Evolutionary conservation across 2,888 invertebrate genomes (phyloP), one percentile per base, ranked within the genome.

Genomic region (Hirtodrosophila duncani): DNA sequence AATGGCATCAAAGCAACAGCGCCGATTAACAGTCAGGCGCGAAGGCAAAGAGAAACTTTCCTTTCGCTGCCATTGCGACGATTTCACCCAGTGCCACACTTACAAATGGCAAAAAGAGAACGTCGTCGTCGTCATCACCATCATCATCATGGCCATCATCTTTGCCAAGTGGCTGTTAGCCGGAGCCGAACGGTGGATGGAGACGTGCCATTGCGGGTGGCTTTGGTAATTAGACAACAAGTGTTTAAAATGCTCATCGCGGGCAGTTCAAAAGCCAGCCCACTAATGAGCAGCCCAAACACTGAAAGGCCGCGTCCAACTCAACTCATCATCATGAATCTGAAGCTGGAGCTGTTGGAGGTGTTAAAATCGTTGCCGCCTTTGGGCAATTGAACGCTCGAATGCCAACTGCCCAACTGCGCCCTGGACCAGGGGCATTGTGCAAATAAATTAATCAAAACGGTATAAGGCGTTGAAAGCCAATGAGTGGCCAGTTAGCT

Each of bases 171-270:
- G n/a, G n/a, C n/a, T n/a, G n/a, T n/a, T n/a, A n/a, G n/a, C n/a
- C n/a, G n/a, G n/a, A n/a, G n/a, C 7, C 7, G 17, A 8, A 3
- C n/a, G 17, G 17, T 13, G n/a, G 36, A 29, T 30, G 24, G 27
- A 41, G 63, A 80, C 72, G 74, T 72, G 78, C 52, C 59, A 67
- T 72, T 67, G 74, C 78, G 78, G 74, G 79, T 78, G 75, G 75
- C 65, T 78, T 62, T 70, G 63, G 75, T 70, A 81, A 77, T 77
- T 77, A 77, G 75, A 74, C 57, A 75, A 72, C 81, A 81, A 77
- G 75, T 81, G 75, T 50, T 60, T 65, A 56, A 57, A 65, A 55
- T 46, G 50, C 46, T 46, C 50, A 30, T 13, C 14, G 58, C 72
- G 72, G 67, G 14, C 41, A 65, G 56, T 70, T 75, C 75, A 75